Evolutionary conservation across 2,797 vertebrate genomes (phyloP).

Genomic region (Petrocephalus sullivani): DNA sequence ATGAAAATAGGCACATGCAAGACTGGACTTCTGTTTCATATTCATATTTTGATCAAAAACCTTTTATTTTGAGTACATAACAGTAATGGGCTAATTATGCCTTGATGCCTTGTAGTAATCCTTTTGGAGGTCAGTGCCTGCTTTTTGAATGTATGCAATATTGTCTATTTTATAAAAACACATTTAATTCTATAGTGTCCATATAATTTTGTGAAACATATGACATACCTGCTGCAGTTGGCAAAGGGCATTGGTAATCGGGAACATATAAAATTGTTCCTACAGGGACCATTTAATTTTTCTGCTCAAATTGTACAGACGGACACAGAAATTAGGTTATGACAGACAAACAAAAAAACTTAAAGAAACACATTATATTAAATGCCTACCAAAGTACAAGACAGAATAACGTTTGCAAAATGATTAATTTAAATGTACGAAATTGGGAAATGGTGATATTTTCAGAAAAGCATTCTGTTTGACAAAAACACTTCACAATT

Average conservation of each 20-base stretch:
- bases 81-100: too few species aligned
- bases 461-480: constrained; percentile 49
- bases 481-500: constrained; percentile 52
- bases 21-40: too few species aligned
- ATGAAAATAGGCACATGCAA: too few species aligned
- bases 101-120: background rate
- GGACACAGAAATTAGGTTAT: background rate
- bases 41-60: too few species aligned
- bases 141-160: background rate
- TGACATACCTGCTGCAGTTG: background rate
- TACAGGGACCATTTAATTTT: background rate
- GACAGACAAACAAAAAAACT: background rate
- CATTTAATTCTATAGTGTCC: background rate
- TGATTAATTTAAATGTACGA: constrained; percentile 36
- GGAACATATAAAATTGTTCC: background rate
- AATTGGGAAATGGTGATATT: constrained; percentile 53
- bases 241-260: background rate
- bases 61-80: too few species aligned
- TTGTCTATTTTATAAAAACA: background rate
- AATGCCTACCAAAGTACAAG: background rate
- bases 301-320: background rate
- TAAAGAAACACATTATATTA: background rate
- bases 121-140: background rate
- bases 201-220: background rate
- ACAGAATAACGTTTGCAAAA: background rate